phyloP scores from a whole-genome alignment of 1,140 invertebrate genomes.

The Eurosta solidaginis region DNA sequence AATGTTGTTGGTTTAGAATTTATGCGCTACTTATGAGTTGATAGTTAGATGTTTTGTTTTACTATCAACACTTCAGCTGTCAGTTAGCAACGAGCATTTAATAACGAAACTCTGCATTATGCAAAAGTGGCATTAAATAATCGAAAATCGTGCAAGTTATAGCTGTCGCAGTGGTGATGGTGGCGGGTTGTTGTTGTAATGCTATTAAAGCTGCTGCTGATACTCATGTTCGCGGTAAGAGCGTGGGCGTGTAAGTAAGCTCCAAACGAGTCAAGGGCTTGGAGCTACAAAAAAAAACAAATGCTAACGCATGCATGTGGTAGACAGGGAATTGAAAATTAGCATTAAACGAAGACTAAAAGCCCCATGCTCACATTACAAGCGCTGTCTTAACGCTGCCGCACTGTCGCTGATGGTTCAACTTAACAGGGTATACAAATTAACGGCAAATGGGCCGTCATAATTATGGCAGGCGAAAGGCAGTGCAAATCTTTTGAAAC shows the following conservation, averaged over 20 bases:
- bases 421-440: not conserved
- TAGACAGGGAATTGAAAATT: not conserved
- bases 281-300: too few species aligned
- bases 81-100: constrained; percentile 14
- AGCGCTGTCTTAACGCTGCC: not conserved
- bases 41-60: not conserved
- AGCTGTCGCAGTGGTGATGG: too few species aligned
- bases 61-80: constrained; percentile 22
- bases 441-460: constrained; percentile 16
- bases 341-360: not conserved
- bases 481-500: not conserved
- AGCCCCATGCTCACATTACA: not conserved
- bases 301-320: not conserved
- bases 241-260: not conserved
- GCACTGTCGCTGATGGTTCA: not conserved
- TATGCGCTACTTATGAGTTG: not conserved
- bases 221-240: not conserved
- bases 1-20: not conserved
- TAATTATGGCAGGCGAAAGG: constrained; percentile 16
- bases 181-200: too few species aligned
- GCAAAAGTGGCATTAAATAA: constrained; percentile 12
- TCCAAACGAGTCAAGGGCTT: too few species aligned
- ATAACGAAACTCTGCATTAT: not conserved
- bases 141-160: not conserved
- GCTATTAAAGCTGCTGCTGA: too few species aligned